Evolutionary conservation across 2,888 invertebrate genomes (phyloP).

Genomic region (Scaptomyza tumidula): DNA sequence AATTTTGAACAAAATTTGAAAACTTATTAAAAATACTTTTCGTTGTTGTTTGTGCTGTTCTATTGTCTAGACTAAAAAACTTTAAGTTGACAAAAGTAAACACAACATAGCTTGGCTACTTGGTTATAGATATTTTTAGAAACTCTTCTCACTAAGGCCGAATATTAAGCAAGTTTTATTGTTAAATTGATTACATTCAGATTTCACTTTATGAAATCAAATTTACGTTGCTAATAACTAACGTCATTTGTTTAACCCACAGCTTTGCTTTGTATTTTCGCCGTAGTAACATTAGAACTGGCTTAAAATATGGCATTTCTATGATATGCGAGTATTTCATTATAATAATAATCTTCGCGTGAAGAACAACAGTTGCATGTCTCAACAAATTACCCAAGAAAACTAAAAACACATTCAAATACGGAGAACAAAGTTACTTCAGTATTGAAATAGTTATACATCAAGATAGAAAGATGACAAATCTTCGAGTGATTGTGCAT

Average conservation of each 20-base stretch:
- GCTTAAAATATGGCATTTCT: constrained; percentile 30
- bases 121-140: background rate
- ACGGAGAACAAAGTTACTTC: background rate
- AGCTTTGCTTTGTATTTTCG: background rate
- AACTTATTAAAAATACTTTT: constrained; percentile 1
- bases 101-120: constrained; percentile 18
- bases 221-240: background rate
- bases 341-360: constrained; percentile 21
- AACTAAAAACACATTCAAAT: background rate
- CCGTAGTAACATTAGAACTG: background rate
- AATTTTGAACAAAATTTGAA: constrained; percentile 23
- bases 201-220: background rate
- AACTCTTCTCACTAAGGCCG: background rate
- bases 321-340: background rate
- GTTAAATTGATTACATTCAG: background rate
- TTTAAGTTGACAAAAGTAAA: background rate
- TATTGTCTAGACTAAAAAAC: constrained; percentile 10
- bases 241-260: background rate
- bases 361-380: constrained; percentile 29
- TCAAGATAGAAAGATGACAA: constrained; percentile 62
- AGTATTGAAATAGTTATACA: background rate
- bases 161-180: background rate
- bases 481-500: constrained; percentile 74
- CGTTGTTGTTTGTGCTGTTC: constrained; percentile 11
- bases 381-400: constrained; percentile 18